Conservation (phyloP, 2,113 vertebrate genomes). For the Microtus ochrogaster region DNA sequence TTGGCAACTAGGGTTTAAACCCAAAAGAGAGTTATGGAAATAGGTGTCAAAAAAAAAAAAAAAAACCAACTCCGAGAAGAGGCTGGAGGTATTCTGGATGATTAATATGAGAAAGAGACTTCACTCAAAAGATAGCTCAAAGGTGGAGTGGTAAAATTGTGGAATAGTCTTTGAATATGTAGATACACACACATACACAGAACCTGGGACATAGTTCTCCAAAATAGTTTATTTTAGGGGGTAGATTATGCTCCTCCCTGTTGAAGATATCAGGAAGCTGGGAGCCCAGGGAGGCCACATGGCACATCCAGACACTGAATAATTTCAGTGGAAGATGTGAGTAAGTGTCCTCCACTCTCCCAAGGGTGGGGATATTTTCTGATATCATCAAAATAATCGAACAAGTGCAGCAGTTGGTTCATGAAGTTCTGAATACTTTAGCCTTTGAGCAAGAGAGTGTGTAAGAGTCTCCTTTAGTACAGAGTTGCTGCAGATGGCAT, state of each 20-base stretch:
- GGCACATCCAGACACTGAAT: neutral
- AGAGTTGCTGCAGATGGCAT: constrained; percentile 9
- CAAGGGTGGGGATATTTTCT: neutral
- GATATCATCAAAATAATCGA: neutral
- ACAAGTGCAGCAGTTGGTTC: neutral
- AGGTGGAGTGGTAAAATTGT: neutral
- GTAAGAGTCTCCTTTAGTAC: neutral
- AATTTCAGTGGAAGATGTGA: neutral
- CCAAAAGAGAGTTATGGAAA: neutral
- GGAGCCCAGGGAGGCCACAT: neutral
- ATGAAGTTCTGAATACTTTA: constrained; percentile 26
- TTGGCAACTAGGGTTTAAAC: neutral
- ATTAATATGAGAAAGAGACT: neutral
- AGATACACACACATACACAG: neutral
- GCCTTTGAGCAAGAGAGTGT: neutral
- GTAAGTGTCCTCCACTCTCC: neutral
- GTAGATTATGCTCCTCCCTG: neutral
- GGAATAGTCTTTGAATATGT: neutral
- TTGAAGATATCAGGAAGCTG: neutral
- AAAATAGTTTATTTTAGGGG: neutral
- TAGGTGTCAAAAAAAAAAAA: neutral
- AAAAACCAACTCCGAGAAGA: neutral
- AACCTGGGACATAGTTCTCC: neutral
- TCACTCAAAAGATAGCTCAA: neutral
- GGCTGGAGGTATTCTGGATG: neutral